Evolutionary conservation across 2,797 vertebrate genomes (phyloP).

Genomic region (Sebastes hubbsi): DNA sequence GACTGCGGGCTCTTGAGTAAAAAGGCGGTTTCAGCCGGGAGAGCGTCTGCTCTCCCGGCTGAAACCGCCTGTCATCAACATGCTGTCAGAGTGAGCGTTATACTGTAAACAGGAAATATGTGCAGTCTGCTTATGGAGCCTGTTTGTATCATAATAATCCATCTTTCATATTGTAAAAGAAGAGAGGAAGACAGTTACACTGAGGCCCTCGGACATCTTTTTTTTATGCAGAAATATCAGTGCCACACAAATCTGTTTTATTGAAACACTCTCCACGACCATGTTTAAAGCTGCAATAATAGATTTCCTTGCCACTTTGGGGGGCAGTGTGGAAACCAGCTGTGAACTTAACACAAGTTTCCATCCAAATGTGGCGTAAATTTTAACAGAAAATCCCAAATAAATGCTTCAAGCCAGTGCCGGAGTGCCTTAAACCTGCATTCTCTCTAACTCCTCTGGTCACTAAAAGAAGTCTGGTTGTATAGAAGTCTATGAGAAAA

Average conservation of each 20-base stretch:
- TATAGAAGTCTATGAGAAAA: no score
- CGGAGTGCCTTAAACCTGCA: no score
- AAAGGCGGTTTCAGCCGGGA: not conserved
- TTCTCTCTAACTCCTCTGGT: no score
- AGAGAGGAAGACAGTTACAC: not conserved
- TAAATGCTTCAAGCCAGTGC: not conserved
- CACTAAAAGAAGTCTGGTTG: rapidly evolving
- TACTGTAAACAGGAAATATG: conserved; percentile 46
- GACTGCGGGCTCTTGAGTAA: not conserved
- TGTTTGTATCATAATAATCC: not conserved
- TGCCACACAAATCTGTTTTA: not conserved
- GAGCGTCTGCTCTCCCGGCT: no score
- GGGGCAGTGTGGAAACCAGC: not conserved
- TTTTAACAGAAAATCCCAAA: not conserved
- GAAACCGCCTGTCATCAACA: conserved; percentile 38
- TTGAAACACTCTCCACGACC: not conserved
- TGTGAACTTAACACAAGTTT: not conserved
- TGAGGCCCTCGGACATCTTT: not conserved
- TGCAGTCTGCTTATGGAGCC: conserved; percentile 1
- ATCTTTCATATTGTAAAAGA: conserved; percentile 1
- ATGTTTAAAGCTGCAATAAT: not conserved
- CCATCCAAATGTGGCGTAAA: not conserved
- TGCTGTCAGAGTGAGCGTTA: conserved; percentile 20
- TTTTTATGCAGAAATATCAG: not conserved
- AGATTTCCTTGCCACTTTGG: not conserved